Base-by-base conservation (phyloP, 2,888 invertebrate species). In the Drosophila pseudotalamancana region DNA sequence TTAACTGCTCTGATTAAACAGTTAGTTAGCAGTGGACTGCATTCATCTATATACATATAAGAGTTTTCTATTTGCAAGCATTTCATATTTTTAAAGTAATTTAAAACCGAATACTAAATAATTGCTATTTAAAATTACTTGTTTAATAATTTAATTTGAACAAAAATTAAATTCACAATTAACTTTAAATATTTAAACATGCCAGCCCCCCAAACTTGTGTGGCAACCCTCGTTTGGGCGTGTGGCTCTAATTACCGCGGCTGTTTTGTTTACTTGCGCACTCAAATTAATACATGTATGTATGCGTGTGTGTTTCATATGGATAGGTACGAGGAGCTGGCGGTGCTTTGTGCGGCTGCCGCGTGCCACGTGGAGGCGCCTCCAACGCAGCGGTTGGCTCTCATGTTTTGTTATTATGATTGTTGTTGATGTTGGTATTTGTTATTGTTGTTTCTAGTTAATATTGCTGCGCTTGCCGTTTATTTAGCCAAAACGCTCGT, bases 401-500 rank as follows among this genome's bases (percentile, higher is more conserved):
- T 21, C 3, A 21, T 48, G 62, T 46, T 54, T 43, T 57, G 62
- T 50, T 59, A 31, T 60, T 73, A 37, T 62, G 57, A 48, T 74
- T 74, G 57, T 62, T 68, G 68, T 56, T 53, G 63, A 37, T 63
- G 37, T 64, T 61, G 49, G 51, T 37, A 34, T 51, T 39, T 66
- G 64, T 62, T 68, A 40, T 49, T 59, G 53, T 70, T 50, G 59
- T 62, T 43, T 53, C 61, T 64, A 60, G 77, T 77, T 74, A 65
- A 60, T 55, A 66, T 40, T 51, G 49, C 49, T 43, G 60, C 51
- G 71, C 43, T 48, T 64, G 48, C 72, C 67, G 77, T 70, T 70
- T 78, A 70, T 68, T 77, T 85, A 78, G 64, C 65, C 63, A 63
- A 59, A 49, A 51, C 39, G 37, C 21, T 27, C 12, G 49, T 42